Conservation (phyloP, 2,888 invertebrate species). For the Drosophila stalkeri region DNA sequence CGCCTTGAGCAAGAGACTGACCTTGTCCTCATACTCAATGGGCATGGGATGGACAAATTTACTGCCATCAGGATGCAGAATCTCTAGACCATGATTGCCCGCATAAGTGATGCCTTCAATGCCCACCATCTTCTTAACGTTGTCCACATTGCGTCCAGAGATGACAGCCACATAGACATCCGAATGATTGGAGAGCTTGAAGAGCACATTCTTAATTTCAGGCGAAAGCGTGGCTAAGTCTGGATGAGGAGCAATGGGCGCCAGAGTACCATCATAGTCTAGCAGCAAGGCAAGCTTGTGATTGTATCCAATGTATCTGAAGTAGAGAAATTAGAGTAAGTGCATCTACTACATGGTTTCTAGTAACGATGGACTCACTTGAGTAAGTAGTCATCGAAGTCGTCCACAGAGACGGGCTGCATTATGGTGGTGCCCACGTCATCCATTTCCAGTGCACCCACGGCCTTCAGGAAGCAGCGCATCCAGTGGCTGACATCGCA, state of each 20-base stretch:
- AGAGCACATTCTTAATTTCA: slow-evolving; percentile 93
- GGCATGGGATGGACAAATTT: slow-evolving; percentile 97
- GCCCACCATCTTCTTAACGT: slow-evolving; percentile 95
- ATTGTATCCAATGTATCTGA: slow-evolving; percentile 93
- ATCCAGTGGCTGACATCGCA: slow-evolving; percentile 96
- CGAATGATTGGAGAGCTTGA: slow-evolving; percentile 92
- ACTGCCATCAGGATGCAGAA: slow-evolving; percentile 95
- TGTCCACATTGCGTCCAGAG: slow-evolving; percentile 94
- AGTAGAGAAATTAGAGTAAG: slow-evolving; percentile 56
- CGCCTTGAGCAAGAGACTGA: slow-evolving; percentile 90
- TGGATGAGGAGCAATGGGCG: slow-evolving; percentile 95
- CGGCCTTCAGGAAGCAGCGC: slow-evolving; percentile 93
- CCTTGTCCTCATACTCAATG: slow-evolving; percentile 92
- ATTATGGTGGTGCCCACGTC: slow-evolving; percentile 93
- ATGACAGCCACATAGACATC: slow-evolving; percentile 95
- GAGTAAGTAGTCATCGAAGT: slow-evolving; percentile 94
- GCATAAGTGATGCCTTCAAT: slow-evolving; percentile 96
- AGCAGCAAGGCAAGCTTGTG: slow-evolving; percentile 93
- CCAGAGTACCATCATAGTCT: slow-evolving; percentile 95
- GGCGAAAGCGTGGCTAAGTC: slow-evolving; percentile 94
- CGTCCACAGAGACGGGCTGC: slow-evolving; percentile 95
- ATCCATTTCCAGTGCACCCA: slow-evolving; percentile 93
- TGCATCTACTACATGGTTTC: neutral
- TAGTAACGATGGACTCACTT: slow-evolving; percentile 87
- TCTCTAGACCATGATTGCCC: slow-evolving; percentile 95